A percentile compares a stretch with the other conserved stretches of the same genome.
Conservation (phyloP, 2,797 vertebrate genomes). For the Dermochelys coriacea region DNA sequence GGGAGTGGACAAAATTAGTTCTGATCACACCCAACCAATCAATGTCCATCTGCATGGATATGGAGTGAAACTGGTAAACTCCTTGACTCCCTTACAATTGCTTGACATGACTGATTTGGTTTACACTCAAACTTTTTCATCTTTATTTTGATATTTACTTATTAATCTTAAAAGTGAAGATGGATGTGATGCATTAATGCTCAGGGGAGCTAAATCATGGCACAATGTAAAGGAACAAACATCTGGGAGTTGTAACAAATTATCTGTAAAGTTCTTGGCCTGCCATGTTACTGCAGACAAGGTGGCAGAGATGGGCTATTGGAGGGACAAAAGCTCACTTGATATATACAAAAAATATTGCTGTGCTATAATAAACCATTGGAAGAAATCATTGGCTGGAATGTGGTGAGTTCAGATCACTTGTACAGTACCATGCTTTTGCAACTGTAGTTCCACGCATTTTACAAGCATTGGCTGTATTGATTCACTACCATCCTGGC, state of each 20-base stretch:
- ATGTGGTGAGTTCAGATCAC: not conserved
- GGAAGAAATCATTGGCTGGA: not conserved
- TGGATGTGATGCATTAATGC: not conserved
- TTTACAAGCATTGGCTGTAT: not conserved
- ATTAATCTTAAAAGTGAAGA: not conserved
- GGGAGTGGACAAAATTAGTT: rapidly evolving
- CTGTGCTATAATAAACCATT: not conserved
- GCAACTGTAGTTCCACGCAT: not conserved
- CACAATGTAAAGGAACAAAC: not conserved
- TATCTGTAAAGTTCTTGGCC: not conserved
- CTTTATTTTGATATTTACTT: not conserved
- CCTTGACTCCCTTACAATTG: not conserved
- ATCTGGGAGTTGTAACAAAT: not conserved
- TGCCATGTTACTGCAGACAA: not conserved
- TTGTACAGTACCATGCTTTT: not conserved
- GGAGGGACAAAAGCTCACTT: not conserved
- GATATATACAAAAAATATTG: conserved; percentile 1
- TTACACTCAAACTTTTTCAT: not conserved
- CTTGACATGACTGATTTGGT: not conserved
- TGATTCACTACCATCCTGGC: not conserved
- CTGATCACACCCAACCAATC: not conserved
- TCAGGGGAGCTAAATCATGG: conserved; percentile 1
- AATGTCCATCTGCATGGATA: not conserved
- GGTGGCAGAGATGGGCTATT: not conserved
- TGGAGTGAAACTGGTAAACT: not conserved